Conservation (phyloP, 64 coral and sea anemone species). For the Orbicella faveolata region DNA sequence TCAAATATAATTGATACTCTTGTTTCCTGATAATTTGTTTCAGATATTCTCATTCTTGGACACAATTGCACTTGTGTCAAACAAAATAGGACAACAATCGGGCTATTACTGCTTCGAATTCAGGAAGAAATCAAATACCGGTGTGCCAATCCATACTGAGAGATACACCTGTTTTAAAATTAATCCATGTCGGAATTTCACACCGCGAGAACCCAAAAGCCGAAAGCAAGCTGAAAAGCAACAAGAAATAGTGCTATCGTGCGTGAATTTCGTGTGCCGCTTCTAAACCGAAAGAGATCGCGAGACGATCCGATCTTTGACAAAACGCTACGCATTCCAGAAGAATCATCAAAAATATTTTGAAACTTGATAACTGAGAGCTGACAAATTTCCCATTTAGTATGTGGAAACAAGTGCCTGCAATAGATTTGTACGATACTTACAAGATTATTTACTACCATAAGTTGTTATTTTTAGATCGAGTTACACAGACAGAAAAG, state of each 20-base stretch:
- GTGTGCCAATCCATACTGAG: constrained; percentile 8
- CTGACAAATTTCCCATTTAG: constrained; percentile 26
- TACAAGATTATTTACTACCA: constrained; percentile 22
- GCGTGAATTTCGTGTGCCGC: not conserved
- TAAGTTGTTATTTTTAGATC: constrained; percentile 45
- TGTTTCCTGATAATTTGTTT: constrained; percentile 7
- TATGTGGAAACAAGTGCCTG: constrained; percentile 18
- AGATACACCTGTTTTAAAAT: constrained; percentile 29
- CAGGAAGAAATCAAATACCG: constrained; percentile 40
- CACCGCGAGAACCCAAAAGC: not conserved
- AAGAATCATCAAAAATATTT: not conserved
- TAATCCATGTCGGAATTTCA: constrained; percentile 11
- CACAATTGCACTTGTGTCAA: constrained; percentile 13
- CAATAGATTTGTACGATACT: constrained; percentile 23
- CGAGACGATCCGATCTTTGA: not conserved
- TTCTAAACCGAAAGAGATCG: not conserved
- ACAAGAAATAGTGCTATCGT: too few species aligned
- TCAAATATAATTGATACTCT: not conserved
- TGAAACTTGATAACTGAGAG: constrained; percentile 16
- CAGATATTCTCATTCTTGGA: not conserved
- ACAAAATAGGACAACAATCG: constrained; percentile 5
- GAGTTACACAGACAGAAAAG: constrained; percentile 13
- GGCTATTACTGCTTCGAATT: constrained; percentile 10
- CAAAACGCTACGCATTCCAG: not conserved
- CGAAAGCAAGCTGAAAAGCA: too few species aligned